Evolutionary conservation across 2,113 vertebrate species (phyloP), one percentile per base, ranked within the genome.

Genomic region (Geococcyx californianus): DNA sequence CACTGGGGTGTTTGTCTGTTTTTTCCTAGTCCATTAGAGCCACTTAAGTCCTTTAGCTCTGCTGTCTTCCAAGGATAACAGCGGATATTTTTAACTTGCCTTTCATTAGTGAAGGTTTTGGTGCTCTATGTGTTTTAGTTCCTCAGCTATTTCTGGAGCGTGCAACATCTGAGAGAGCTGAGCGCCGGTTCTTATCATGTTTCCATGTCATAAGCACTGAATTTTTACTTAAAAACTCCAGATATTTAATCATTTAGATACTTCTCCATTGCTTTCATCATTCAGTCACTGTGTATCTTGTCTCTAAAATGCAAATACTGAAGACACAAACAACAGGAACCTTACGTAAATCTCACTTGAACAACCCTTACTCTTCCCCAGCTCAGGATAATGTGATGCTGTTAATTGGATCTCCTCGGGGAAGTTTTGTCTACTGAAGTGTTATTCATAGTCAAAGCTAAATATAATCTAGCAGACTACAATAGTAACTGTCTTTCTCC

Each of bases 1-100:
- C 78, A 16, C 59, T 25, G 67, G 58, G 49, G 10, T 4, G 5
- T 67, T 87, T 45, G 42, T 62, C 58, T 40, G 24, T 16, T 33
- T 73, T 78, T 70, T 79, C 67, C 45, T 45, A 74, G 75, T 84
- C 72, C 92, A 77, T 95, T 86, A 85, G 75, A 93, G 59, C 83
- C 87, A 59, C 34, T 79, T 38, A 54, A 87, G 63, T 67, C 78
- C 82, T 91, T 82, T 59, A 86, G 55, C 84, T 95, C 59, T 67
- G 79, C 81, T 91, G 6, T 83, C 90, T 95, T 69, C 63, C 33
- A 47, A 31, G 89, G 86, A 78, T 67, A 95, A 52, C 87, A 47
- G 74, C 75, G 76, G 94, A n/a, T 95, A 95, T 95, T 97, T 95
- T 94, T 94, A 95, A 80, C 93, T 91, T 68, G 78, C 78, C 86